A percentile compares a stretch with the other conserved stretches of the same genome.
Evolutionary conservation across 2,888 invertebrate species (phyloP).

Genomic region (Elmis aenea): DNA sequence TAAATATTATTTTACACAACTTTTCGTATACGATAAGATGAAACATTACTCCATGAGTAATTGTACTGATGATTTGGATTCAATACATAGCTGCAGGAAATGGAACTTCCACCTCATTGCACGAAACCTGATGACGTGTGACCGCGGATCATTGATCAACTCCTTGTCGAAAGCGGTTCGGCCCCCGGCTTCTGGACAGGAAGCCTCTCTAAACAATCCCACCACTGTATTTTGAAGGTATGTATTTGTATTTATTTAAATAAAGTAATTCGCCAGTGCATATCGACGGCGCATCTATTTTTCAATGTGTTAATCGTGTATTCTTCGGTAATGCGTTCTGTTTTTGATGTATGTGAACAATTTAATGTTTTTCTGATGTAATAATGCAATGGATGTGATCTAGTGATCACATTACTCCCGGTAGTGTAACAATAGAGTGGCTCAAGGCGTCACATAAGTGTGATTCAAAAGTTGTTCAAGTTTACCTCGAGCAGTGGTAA

Average conservation of each 20-base stretch:
- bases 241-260: too few species aligned
- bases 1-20: neutral
- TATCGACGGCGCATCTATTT: too few species aligned
- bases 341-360: too few species aligned
- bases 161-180: slow-evolving; percentile 13
- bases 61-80: slow-evolving; percentile 27
- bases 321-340: too few species aligned
- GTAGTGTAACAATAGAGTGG: slow-evolving; percentile 30
- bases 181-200: slow-evolving; percentile 19
- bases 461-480: slow-evolving; percentile 39
- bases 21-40: neutral
- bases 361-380: too few species aligned
- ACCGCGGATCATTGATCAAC: slow-evolving; percentile 37
- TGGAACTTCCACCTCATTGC: slow-evolving; percentile 40
- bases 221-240: too few species aligned
- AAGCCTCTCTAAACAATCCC: slow-evolving; percentile 17
- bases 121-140: slow-evolving; percentile 36
- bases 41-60: slow-evolving; percentile 24
- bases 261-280: too few species aligned
- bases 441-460: slow-evolving; percentile 41
- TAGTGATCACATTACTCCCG: slow-evolving; percentile 26
- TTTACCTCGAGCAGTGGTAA: slow-evolving; percentile 40
- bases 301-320: too few species aligned
- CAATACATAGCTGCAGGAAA: slow-evolving; percentile 31
- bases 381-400: slow-evolving; percentile 29